A percentile compares a stretch with the other conserved stretches of the same genome.
Evolutionary conservation across 2,888 invertebrate genomes (phyloP).

Genomic region (Disparrhopalites patrizii): DNA sequence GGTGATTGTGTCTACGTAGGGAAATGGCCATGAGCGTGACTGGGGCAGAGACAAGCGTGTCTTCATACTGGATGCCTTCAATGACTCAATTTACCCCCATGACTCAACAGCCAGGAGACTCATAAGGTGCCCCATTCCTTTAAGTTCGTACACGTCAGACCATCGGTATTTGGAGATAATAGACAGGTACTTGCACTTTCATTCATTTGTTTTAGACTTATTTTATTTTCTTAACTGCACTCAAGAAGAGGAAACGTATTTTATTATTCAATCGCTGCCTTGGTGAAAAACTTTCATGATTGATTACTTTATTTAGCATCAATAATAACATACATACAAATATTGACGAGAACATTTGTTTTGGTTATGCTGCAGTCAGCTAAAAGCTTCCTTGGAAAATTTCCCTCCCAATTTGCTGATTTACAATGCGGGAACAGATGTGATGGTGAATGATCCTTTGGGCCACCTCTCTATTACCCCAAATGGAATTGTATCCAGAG

Average conservation of each 20-base stretch:
- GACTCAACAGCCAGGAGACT: slow-evolving; percentile 69
- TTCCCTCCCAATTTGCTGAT: slow-evolving; percentile 75
- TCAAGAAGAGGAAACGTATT: slow-evolving; percentile 20
- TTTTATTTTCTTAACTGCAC: not conserved
- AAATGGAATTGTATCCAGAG: slow-evolving; percentile 75
- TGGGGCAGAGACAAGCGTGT: slow-evolving; percentile 66
- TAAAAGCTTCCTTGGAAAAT: slow-evolving; percentile 64
- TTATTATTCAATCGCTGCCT: no score
- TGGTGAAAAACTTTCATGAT: no score
- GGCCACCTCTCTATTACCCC: slow-evolving; percentile 68
- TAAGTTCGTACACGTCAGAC: slow-evolving; percentile 62
- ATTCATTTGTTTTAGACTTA: not conserved
- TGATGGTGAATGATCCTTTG: slow-evolving; percentile 71
- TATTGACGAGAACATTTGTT: not conserved
- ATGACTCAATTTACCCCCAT: slow-evolving; percentile 72
- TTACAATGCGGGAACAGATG: slow-evolving; percentile 92
- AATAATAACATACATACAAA: not conserved
- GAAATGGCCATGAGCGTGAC: slow-evolving; percentile 82
- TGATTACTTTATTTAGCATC: not conserved
- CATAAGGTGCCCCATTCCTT: slow-evolving; percentile 67
- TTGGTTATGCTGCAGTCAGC: slow-evolving; percentile 31
- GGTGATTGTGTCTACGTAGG: slow-evolving; percentile 55
- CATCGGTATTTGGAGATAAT: slow-evolving; percentile 65
- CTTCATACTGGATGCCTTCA: slow-evolving; percentile 86
- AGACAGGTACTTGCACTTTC: slow-evolving; percentile 56